Percentiles rank a stretch among this genome's conserved stretches.
Evolutionary conservation across 1,140 invertebrate genomes (phyloP).

Genomic region (Epicauta chinensis): DNA sequence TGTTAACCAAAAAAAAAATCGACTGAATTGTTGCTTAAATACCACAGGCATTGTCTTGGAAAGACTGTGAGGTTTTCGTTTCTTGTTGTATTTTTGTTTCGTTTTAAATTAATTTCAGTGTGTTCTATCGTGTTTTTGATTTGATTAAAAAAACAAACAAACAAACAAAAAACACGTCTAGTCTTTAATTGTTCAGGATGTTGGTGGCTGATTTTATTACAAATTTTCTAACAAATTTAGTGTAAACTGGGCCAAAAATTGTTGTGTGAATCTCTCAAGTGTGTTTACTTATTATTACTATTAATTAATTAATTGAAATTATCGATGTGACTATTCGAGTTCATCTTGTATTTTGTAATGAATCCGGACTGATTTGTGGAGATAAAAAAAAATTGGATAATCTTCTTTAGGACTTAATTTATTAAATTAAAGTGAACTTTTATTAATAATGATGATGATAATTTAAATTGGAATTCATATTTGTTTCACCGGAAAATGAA

Average conservation of each 20-base stretch:
- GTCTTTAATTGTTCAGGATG: constrained; percentile 21
- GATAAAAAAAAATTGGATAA: neutral
- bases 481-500: neutral
- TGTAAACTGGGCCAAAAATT: neutral
- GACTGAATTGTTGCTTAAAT: constrained; percentile 5
- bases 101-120: constrained; percentile 17
- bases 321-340: no score
- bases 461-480: no score
- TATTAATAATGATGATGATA: no score
- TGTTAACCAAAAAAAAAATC: constrained; percentile 3
- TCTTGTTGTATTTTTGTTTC: constrained; percentile 2
- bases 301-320: no score
- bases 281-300: neutral
- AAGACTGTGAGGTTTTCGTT: neutral
- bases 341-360: no score
- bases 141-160: no score
- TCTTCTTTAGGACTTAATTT: neutral
- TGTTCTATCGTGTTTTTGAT: no score
- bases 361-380: no score
- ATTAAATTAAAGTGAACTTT: no score
- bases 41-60: no score
- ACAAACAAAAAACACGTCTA: constrained; percentile 10
- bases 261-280: neutral
- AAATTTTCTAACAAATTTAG: constrained; percentile 3
- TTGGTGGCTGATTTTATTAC: constrained; percentile 19